Evolutionary conservation across 2,797 vertebrate species (phyloP), one percentile per base, ranked within the genome.

Genomic region (Varecia variegata): DNA sequence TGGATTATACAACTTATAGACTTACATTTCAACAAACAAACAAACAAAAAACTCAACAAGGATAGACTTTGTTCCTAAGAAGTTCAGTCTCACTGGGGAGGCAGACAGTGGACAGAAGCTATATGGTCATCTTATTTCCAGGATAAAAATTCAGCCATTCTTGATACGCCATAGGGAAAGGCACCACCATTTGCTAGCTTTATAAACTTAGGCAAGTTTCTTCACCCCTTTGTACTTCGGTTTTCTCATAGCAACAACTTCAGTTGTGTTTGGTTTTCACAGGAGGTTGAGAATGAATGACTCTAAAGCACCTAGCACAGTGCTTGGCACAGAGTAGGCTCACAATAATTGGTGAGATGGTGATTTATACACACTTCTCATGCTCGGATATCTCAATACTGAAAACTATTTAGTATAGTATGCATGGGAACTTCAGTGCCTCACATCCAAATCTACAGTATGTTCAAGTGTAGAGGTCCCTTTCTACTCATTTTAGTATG

Each of bases 131-230:
- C 54, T 88, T 56, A 10, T 50, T 81, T 84, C 73, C 52, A 70
- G 71, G 56, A 50, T 35, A 25, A 38, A 27, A 32, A 32, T 56
- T 74, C 21, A 43, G 68, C 68, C 45, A 2, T 79, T 88, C 18
- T 60, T 58, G 10, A 20, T 7, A 3, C 17, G 8, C 11, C 18
- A 0, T 3, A 1, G 5, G 12, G 45, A 30, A 87, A 85, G 25
- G 6, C 4, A 17, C n/a, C 12, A 23, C 23, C 45, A 3, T 77
- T 88, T 52, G 45, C 35, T 17, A 35, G 25, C 40, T 67, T 43
- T 65, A 12, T 86, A 60, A 43, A 18, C 2, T 32, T 43, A 67
- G 27, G 6, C 30, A 25, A 45, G 18, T 58, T 30, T 21, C 21
- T 54, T 30, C 13, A 9, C 62, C 15, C 50, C 50, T 82, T 73